Base-by-base conservation (phyloP, 2,797 vertebrate species). In the Columba guinea region DNA sequence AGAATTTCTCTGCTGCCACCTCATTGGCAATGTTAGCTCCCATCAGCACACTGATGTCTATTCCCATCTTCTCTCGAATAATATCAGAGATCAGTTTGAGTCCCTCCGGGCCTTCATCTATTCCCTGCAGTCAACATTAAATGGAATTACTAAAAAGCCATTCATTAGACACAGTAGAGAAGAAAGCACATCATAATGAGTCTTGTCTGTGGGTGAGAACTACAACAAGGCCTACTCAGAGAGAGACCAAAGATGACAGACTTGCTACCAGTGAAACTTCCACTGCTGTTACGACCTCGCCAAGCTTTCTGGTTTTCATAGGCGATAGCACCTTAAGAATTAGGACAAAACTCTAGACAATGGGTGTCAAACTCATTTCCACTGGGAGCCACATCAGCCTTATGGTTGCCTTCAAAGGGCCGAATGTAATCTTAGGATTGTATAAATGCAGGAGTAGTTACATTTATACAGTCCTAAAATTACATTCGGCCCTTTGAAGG, bases 11-110 rank as follows among this genome's bases (percentile, higher is more conserved):
- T 2, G 98, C 98, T 8, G 99, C 99, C 65, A 99, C 99, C 94
- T 99, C 98, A 7, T 97, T 99, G 95, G 99, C 99, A 64, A 99
- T 99, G 97, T 99, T 99, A 82, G 99, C 99, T 55, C 99, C 99
- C 99, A 99, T 99, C 84, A 99, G 96, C 88, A 99, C 99, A 15
- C 99, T 99, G 96, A 99, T 98, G 75, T 99, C 99, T 51, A 99
- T 99, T 84, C 97, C 98, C 98, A 99, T 99, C 98, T 99, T 99
- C 97, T 99, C 98, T 37, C 99, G 98, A 86, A 99, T 99, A 95
- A 99, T 98, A 96, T 99, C 99, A 39, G 99, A 99, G 95, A 99
- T 99, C 84, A 99, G 98, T 86, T 96, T 99, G 90, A 99, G 97
- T 62, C 99, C 99, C 79, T 99, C 98, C 0, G 99, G 98, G 23